phyloP scores from a whole-genome alignment of 2,888 invertebrate species.

The Zhuqinia jingwanae region DNA sequence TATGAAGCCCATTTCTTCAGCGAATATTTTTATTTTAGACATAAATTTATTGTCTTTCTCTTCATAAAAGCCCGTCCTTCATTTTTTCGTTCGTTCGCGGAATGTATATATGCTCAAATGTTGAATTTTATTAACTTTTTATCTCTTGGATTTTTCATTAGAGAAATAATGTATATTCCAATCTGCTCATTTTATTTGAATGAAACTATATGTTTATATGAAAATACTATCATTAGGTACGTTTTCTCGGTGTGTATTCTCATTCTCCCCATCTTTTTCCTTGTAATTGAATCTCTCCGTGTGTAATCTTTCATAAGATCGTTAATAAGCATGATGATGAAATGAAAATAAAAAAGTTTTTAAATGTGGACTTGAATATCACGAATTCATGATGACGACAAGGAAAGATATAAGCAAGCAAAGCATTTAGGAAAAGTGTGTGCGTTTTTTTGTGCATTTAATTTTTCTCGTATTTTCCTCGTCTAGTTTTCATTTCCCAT shows the following conservation, averaged over 20 bases:
- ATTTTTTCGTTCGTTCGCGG: too few species aligned
- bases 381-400: constrained; percentile 30
- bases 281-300: constrained; percentile 51
- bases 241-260: not conserved
- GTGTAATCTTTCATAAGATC: constrained; percentile 61
- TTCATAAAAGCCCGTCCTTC: too few species aligned
- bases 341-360: not conserved
- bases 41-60: too few species aligned
- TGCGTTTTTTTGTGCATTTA: not conserved
- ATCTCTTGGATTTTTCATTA: too few species aligned
- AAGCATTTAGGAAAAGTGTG: constrained; percentile 43
- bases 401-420: not conserved
- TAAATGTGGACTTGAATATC: not conserved
- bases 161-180: too few species aligned
- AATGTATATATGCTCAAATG: too few species aligned
- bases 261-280: not conserved
- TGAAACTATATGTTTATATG: too few species aligned
- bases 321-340: constrained; percentile 38
- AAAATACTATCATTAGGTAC: too few species aligned
- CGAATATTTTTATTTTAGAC: too few species aligned
- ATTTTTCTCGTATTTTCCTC: not conserved
- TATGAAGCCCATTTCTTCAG: too few species aligned
- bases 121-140: too few species aligned
- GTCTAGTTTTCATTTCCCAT: not conserved
- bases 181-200: too few species aligned